Conservation (phyloP, 2,113 vertebrate species). For the Tetrax tetrax region DNA sequence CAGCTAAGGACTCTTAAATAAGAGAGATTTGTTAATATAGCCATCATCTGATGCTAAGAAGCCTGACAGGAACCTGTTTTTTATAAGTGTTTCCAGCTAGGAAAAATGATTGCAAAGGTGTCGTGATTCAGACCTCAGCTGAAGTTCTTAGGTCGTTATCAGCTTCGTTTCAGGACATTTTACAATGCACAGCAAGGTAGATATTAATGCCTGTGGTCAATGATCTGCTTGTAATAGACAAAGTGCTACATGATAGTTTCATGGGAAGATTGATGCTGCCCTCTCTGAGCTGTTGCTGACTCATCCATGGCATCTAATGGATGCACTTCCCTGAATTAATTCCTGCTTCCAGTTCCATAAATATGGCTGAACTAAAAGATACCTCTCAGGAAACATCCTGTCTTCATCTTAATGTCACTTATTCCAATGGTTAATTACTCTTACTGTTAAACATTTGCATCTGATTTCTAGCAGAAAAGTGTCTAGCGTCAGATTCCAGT, state of each 20-base stretch:
- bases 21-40: not conserved
- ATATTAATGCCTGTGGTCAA: slow-evolving; percentile 3
- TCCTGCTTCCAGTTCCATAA: slow-evolving; percentile 62
- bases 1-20: not conserved
- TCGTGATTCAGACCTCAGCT: not conserved
- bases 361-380: slow-evolving; percentile 31
- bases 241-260: slow-evolving; percentile 52
- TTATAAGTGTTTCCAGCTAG: not conserved
- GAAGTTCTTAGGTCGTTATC: not conserved
- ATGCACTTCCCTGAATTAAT: slow-evolving; percentile 67
- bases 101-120: not conserved
- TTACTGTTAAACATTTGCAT: slow-evolving; percentile 55
- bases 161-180: not conserved
- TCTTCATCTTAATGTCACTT: slow-evolving; percentile 37
- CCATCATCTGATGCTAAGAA: not conserved
- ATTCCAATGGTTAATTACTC: slow-evolving; percentile 51
- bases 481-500: slow-evolving; percentile 8
- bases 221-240: not conserved
- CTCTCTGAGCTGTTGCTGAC: slow-evolving; percentile 37
- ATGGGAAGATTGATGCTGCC: slow-evolving; percentile 40
- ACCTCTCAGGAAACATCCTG: slow-evolving; percentile 59
- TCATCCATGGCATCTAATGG: slow-evolving; percentile 59
- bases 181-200: not conserved
- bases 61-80: not conserved
- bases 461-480: slow-evolving; percentile 30